phyloP scores from a whole-genome alignment of 2,888 invertebrate species.

The Microplitis manilae region DNA sequence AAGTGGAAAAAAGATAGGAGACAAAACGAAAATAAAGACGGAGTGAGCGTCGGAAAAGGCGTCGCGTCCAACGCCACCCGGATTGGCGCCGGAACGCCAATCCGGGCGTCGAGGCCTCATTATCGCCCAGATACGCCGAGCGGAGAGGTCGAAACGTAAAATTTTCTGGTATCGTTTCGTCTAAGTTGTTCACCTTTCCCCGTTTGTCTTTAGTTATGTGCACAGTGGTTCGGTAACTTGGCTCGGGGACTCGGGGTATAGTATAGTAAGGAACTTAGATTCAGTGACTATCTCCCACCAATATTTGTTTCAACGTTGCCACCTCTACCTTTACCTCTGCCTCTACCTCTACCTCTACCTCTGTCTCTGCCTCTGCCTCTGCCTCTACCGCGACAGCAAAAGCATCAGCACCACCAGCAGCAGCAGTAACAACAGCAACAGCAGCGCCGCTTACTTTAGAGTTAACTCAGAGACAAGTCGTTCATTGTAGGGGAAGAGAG shows the following conservation, averaged over 20 bases:
- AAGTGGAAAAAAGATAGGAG: conserved; percentile 36
- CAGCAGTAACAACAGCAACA: conserved; percentile 21
- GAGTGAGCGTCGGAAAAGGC: conserved; percentile 72
- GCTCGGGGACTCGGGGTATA: too few relatives aligned
- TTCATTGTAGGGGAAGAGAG: conserved; percentile 65
- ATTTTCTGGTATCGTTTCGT: not conserved
- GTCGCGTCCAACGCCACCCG: conserved; percentile 71
- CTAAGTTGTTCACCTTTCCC: conserved; percentile 15
- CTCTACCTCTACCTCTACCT: too few relatives aligned
- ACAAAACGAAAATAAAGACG: conserved; percentile 45
- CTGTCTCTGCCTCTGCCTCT: not conserved
- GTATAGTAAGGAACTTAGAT: too few relatives aligned
- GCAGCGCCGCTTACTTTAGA: conserved; percentile 40
- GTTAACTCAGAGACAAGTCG: conserved; percentile 42
- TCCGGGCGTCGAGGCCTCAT: conserved; percentile 69
- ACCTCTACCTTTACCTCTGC: conserved; percentile 15
- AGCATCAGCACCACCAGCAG: not conserved
- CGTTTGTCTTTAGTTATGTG: not conserved
- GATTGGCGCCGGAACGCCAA: conserved; percentile 72
- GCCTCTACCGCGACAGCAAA: too few relatives aligned
- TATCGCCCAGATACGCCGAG: conserved; percentile 64
- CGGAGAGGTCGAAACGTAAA: conserved; percentile 57
- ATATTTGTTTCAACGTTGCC: conserved; percentile 2
- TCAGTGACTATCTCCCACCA: too few relatives aligned
- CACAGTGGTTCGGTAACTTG: too few relatives aligned